Conservation (phyloP, 2,797 vertebrate genomes). For the Lerista edwardsae region DNA sequence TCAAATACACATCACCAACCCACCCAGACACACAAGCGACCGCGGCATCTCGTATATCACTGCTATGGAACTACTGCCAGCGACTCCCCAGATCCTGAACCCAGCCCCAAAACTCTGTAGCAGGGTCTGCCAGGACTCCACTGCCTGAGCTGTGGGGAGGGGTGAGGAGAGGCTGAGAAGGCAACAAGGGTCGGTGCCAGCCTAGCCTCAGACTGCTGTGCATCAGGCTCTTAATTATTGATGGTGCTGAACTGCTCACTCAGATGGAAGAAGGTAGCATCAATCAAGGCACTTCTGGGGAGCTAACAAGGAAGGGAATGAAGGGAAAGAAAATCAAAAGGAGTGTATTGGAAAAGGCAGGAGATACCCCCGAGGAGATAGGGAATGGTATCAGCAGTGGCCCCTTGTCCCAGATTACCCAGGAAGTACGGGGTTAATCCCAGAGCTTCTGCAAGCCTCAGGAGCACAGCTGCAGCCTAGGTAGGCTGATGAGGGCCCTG, state of each 20-base stretch:
- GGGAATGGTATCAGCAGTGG: too few relatives aligned
- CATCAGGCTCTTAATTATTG: conserved; percentile 9
- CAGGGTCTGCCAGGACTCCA: not conserved
- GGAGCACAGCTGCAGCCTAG: too few relatives aligned
- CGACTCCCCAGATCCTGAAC: not conserved
- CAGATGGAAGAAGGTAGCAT: not conserved
- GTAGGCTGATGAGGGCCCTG: too few relatives aligned
- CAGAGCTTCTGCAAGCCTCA: too few relatives aligned
- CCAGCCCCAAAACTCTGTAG: not conserved
- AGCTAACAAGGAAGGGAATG: not conserved
- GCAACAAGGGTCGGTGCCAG: not conserved
- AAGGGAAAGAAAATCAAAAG: not conserved
- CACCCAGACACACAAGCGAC: not conserved
- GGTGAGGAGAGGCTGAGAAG: not conserved
- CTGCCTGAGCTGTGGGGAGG: not conserved
- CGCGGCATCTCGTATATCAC: too few relatives aligned
- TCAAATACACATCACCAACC: not conserved
- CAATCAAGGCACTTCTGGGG: not conserved
- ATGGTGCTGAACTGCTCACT: not conserved
- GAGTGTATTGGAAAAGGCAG: too few relatives aligned
- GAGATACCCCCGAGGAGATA: too few relatives aligned
- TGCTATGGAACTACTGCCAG: not conserved
- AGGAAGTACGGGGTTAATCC: too few relatives aligned
- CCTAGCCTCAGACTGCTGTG: not conserved
- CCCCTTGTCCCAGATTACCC: too few relatives aligned